phyloP scores from a whole-genome alignment of 2,113 vertebrate species.

The zebrafish (Danio rerio) region DNA sequence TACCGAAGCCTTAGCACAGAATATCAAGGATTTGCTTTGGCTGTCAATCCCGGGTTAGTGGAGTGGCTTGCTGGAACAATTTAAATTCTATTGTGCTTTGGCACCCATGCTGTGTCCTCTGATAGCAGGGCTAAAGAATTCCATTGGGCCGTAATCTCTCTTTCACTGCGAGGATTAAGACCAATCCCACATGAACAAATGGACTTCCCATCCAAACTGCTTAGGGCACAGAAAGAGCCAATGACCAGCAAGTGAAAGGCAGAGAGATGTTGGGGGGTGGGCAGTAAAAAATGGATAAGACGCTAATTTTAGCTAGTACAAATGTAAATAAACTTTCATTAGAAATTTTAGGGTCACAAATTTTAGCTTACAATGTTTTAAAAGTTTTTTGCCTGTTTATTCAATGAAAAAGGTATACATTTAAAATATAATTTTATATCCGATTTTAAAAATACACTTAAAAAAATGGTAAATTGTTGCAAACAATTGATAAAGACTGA shows the following conservation, averaged over 20 bases:
- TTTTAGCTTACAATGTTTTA: too few relatives aligned
- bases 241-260: constrained; percentile 18
- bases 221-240: constrained; percentile 32
- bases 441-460: too few relatives aligned
- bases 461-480: too few relatives aligned
- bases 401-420: too few relatives aligned
- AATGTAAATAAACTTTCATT: too few relatives aligned
- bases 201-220: constrained; percentile 33
- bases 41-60: background rate
- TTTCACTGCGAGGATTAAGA: constrained; percentile 38
- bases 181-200: constrained; percentile 46
- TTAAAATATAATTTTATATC: too few relatives aligned
- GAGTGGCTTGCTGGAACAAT: constrained; percentile 28
- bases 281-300: background rate
- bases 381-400: too few relatives aligned
- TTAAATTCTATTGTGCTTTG: constrained; percentile 9
- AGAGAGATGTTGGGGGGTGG: constrained; percentile 1
- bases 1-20: constrained; percentile 27
- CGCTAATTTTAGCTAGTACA: background rate
- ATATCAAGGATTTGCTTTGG: constrained; percentile 33
- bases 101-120: constrained; percentile 30
- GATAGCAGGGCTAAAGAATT: constrained; percentile 44
- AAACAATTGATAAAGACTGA: too few relatives aligned
- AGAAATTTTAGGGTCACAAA: too few relatives aligned
- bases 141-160: constrained; percentile 45